These are phyloP conservation scores for Camponotus fellah DNA, from an alignment of 2,888 invertebrate species.

Conservation along the genomic window DNA sequence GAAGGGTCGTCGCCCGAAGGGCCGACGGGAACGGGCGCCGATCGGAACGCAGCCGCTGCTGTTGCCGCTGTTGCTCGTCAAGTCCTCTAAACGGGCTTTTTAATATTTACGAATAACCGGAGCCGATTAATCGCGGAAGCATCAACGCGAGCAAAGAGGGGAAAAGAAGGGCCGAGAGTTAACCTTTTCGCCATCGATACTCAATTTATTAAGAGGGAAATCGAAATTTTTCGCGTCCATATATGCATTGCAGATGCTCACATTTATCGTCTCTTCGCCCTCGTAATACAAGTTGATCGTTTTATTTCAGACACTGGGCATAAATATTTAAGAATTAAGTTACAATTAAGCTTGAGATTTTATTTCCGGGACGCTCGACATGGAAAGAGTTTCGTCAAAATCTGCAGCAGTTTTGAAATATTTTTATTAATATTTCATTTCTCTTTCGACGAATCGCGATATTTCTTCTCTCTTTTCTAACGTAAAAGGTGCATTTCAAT, in stretches of 20 bases:
- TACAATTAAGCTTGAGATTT: not conserved
- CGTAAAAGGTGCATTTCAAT: not conserved
- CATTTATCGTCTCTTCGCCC: slow-evolving; percentile 8
- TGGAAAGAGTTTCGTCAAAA: no score
- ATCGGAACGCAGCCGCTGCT: slow-evolving; percentile 49
- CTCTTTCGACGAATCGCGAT: not conserved
- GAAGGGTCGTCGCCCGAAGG: slow-evolving; percentile 54
- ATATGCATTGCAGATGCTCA: not conserved
- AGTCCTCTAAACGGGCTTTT: slow-evolving; percentile 74
- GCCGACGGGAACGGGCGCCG: slow-evolving; percentile 47
- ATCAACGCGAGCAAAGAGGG: slow-evolving; percentile 9
- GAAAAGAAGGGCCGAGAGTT: not conserved
- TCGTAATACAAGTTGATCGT: not conserved
- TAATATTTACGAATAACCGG: slow-evolving; percentile 80
- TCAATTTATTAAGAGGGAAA: slow-evolving; percentile 32
- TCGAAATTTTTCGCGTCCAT: slow-evolving; percentile 4
- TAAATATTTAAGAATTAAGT: not conserved
- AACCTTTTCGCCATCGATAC: not conserved
- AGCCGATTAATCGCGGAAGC: slow-evolving; percentile 75
- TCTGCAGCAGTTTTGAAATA: not conserved
- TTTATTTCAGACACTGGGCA: not conserved
- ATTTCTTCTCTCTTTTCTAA: not conserved
- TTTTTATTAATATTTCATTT: not conserved
- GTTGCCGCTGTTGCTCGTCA: slow-evolving; percentile 39
- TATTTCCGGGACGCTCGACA: not conserved